Evolutionary conservation across 1,140 invertebrate species (phyloP).

Genomic region (Aplysia californica): DNA sequence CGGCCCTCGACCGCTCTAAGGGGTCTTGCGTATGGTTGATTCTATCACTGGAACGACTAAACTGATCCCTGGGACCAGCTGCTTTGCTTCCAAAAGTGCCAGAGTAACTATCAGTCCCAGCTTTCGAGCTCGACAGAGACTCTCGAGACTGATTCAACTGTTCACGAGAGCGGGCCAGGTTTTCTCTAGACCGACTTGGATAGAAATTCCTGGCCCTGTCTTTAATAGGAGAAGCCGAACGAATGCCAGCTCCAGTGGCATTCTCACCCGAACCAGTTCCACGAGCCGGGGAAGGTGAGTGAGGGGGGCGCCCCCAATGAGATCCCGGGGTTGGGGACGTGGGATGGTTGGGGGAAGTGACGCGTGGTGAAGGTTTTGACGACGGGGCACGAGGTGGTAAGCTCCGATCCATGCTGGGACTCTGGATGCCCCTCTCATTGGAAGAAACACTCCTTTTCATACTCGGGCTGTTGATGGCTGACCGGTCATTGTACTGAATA

Average conservation of each 20-base stretch:
- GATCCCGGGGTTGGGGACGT: background rate
- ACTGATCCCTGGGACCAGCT: background rate
- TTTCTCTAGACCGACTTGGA: slow-evolving; percentile 31
- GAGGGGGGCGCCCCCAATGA: background rate
- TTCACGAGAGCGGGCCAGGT: slow-evolving; percentile 19
- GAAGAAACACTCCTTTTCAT: slow-evolving; percentile 30
- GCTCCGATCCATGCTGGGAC: background rate
- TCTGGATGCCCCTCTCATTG: background rate
- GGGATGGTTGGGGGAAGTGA: slow-evolving; percentile 10
- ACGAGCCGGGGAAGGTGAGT: slow-evolving; percentile 11
- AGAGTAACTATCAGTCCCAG: background rate
- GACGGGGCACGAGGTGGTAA: slow-evolving; percentile 8
- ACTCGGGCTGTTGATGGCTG: slow-evolving; percentile 46
- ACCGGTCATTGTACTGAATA: slow-evolving; percentile 21
- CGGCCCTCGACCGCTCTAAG: background rate
- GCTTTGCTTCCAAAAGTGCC: no score
- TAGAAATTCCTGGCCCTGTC: slow-evolving; percentile 32
- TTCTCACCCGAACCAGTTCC: background rate
- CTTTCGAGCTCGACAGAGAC: background rate
- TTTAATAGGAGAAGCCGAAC: slow-evolving; percentile 22
- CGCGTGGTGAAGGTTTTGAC: background rate
- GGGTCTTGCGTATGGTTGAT: background rate
- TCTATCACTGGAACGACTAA: background rate
- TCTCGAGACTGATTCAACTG: slow-evolving; percentile 12
- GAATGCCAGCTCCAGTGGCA: no score